These are phyloP conservation scores for Coptodon bakossiorum DNA, from an alignment of 2,113 vertebrate species.

Conservation along the genomic window DNA sequence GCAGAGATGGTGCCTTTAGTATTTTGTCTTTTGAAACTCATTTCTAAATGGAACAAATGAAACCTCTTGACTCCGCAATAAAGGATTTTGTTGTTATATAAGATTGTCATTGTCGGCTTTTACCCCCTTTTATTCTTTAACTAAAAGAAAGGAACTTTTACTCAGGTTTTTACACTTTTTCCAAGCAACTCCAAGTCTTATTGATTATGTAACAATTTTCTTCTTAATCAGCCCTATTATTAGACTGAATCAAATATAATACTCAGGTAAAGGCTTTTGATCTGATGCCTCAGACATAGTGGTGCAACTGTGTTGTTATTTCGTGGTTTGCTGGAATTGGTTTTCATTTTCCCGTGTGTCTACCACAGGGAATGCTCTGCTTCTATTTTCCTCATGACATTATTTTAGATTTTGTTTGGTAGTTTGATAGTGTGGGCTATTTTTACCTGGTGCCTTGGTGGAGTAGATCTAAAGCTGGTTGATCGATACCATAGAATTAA, in stretches of 20 bases:
- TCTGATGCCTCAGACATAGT: background rate
- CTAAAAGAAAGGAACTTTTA: background rate
- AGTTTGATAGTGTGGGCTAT: background rate
- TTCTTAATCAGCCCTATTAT: background rate
- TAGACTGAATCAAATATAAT: background rate
- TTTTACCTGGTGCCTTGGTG: conserved; percentile 29
- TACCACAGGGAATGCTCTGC: conserved; percentile 15
- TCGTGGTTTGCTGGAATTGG: conserved; percentile 3
- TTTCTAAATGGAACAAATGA: background rate
- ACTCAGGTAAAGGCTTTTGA: background rate
- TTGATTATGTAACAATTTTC: background rate
- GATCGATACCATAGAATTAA: conserved; percentile 10
- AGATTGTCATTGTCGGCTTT: background rate
- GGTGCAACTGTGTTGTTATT: background rate
- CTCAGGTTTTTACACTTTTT: background rate
- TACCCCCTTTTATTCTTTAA: background rate
- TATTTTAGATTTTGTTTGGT: background rate
- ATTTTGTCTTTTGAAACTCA: background rate
- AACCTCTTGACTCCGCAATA: background rate
- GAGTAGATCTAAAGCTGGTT: background rate
- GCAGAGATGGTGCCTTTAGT: background rate
- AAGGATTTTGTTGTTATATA: background rate
- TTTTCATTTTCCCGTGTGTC: background rate
- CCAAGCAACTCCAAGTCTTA: background rate
- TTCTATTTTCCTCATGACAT: background rate